Base-by-base conservation (phyloP, 1,140 invertebrate species). In the Pseudachorutes palmiensis region DNA sequence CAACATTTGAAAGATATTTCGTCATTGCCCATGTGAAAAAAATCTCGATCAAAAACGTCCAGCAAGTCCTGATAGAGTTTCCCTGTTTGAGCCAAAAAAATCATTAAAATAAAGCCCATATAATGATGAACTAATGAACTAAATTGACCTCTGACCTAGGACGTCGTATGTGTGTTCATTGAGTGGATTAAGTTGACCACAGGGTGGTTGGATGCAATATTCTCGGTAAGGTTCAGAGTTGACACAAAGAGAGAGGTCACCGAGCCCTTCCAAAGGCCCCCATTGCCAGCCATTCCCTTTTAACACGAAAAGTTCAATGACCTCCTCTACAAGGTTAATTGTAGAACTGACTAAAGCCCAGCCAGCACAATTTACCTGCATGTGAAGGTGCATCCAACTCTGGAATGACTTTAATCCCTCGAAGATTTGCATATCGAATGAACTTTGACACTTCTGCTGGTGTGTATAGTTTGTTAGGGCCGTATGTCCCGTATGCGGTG, bases 381-480 rank as follows among this genome's bases (percentile, higher is more conserved):
- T 94, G 91, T 28, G 90, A 87, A 0, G 91, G 91, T 1, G 88
- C 85, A 77, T 93, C 91, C 33, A 93, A 86, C 79, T 93, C 91
- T 2, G 91, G 81, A 26, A 94, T 77, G 0, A 92, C 80, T 57
- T 89, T 82, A 9, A 92, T 80, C 9, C 90, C 91, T 9, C 89
- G 79, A 3, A 86, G 76, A 61, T 80, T 81, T 0, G 88, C 89
- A 74, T 90, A 92, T 0, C 71, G 55, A 2, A 76, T 60, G 9
- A 79, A 64, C 22, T 73, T 58, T 1, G 36, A 26, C 0, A 78
- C 69, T 5, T 78, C 75, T 16, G 69, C 67, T 0, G 73, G 66
- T 1, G 45, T 62, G 68, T 79, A 80, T 0, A 72, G 64, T 64
- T 76, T 64, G 16, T 66, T 58, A 1, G 68, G 12, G 22, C 68